These are phyloP conservation scores for Danio albolineatus DNA, from an alignment of 2,797 vertebrate species.

Conservation along the genomic window DNA sequence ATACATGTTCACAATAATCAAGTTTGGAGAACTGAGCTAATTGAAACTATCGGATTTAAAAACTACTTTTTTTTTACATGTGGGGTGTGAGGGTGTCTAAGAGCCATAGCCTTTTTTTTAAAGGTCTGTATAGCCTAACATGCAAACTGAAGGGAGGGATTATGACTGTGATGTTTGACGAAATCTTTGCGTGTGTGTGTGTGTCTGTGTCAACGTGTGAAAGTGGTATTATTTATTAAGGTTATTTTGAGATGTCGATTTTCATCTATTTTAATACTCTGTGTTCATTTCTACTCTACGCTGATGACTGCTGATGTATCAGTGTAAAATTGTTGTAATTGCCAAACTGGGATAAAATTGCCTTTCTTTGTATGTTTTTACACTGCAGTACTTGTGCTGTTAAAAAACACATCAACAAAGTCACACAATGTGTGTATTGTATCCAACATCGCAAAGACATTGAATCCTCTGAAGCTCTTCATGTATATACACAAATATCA, in stretches of 20 bases:
- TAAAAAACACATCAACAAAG: conserved; percentile 47
- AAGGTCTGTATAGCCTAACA: conserved; percentile 45
- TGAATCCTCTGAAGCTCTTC: not conserved
- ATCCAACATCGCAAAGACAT: conserved; percentile 25
- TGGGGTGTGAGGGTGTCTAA: conserved; percentile 22
- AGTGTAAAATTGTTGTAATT: conserved; percentile 48
- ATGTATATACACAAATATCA: conserved; percentile 5
- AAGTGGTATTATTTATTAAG: conserved; percentile 40
- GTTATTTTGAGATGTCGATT: conserved; percentile 23
- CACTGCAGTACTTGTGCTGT: conserved; percentile 43
- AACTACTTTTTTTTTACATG: conserved; percentile 14
- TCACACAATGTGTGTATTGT: conserved; percentile 41
- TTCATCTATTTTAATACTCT: conserved; percentile 20
- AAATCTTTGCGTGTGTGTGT: conserved; percentile 1
- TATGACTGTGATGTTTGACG: conserved; percentile 42
- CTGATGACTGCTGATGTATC: conserved; percentile 34
- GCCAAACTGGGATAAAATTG: conserved; percentile 43
- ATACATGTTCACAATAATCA: not conserved
- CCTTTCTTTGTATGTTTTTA: conserved; percentile 42
- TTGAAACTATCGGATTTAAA: conserved; percentile 5
- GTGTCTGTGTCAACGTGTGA: conserved; percentile 23
- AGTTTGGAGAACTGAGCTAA: conserved; percentile 25
- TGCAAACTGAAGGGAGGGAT: conserved; percentile 48
- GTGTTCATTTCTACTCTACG: conserved; percentile 39
- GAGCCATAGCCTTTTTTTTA: conserved; percentile 49